These are phyloP conservation scores for Leptinotarsa rubiginosa DNA, from an alignment of 2,888 invertebrate genomes.

Conservation along the genomic window DNA sequence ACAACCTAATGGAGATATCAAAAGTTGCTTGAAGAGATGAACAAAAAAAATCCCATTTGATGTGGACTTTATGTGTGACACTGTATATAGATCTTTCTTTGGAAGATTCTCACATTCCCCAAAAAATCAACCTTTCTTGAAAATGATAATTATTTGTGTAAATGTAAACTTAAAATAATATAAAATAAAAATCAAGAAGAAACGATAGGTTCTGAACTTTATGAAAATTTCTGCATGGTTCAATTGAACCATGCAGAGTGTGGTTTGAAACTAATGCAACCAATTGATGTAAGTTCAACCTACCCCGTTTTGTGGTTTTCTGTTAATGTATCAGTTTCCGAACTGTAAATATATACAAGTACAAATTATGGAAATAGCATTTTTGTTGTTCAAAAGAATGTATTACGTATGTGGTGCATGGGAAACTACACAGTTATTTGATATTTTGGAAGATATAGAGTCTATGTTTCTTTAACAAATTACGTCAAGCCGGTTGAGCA, in stretches of 20 bases:
- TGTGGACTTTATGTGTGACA: too few relatives aligned
- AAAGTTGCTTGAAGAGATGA: too few relatives aligned
- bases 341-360: not conserved
- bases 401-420: constrained; percentile 9
- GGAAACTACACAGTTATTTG: constrained; percentile 39
- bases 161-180: too few relatives aligned
- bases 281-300: not conserved
- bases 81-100: too few relatives aligned
- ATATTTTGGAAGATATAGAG: constrained; percentile 48
- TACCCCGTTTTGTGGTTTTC: not conserved
- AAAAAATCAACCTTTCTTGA: too few relatives aligned
- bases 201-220: too few relatives aligned
- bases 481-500: constrained; percentile 50
- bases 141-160: too few relatives aligned
- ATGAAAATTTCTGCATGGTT: not conserved
- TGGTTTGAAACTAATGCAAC: not conserved
- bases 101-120: too few relatives aligned
- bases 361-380: not conserved
- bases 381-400: not conserved
- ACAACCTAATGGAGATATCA: too few relatives aligned
- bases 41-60: too few relatives aligned
- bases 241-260: not conserved
- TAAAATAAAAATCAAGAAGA: too few relatives aligned
- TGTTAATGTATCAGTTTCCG: not conserved
- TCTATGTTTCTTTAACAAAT: constrained; percentile 47